phyloP scores from a whole-genome alignment of 2,888 invertebrate species.

The Serrognathus titanus region DNA sequence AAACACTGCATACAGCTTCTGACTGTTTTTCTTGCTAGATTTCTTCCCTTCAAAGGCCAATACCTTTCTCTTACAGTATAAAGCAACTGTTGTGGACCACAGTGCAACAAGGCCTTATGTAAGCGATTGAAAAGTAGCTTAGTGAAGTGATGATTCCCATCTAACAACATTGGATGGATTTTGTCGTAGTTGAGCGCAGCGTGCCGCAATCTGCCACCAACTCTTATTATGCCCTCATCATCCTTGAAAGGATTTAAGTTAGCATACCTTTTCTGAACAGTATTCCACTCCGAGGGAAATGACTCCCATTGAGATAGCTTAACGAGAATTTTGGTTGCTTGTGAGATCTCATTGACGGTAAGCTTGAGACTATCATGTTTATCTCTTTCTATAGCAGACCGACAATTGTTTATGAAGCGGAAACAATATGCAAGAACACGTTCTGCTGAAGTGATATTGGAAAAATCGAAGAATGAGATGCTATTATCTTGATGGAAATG shows the following conservation, averaged over 20 bases:
- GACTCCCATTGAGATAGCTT: no score
- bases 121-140: no score
- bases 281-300: no score
- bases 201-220: constrained; percentile 4
- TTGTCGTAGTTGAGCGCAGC: constrained; percentile 3
- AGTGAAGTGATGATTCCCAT: constrained; percentile 4
- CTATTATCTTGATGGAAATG: no score
- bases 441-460: no score
- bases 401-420: no score
- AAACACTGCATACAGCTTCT: constrained; percentile 3
- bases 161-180: constrained; percentile 5
- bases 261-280: no score
- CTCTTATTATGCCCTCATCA: constrained; percentile 5
- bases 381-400: no score
- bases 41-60: constrained; percentile 7
- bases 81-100: constrained; percentile 6
- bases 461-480: no score
- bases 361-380: no score
- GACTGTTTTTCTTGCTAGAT: neutral
- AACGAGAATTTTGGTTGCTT: neutral
- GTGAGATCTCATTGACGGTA: no score
- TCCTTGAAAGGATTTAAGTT: constrained; percentile 10
- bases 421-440: no score
- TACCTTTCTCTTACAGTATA: constrained; percentile 6
- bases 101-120: constrained; percentile 4